phyloP scores from a whole-genome alignment of 2,113 vertebrate species.

The Ochotona princeps region DNA sequence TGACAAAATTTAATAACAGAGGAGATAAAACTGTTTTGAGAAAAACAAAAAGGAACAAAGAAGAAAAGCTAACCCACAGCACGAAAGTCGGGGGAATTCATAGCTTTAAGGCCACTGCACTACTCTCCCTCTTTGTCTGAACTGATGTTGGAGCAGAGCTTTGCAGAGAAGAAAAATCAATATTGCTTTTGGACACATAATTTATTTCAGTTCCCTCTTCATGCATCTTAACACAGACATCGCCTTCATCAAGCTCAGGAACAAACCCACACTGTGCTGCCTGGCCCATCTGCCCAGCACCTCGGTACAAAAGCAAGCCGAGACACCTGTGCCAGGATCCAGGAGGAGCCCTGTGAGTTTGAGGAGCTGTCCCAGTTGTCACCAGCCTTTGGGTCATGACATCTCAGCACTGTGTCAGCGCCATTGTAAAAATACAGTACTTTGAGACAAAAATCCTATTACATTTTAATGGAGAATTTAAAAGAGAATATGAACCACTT shows the following conservation, averaged over 20 bases:
- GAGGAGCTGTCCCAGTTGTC: constrained; percentile 46
- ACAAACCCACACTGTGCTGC: constrained; percentile 50
- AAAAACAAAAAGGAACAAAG: constrained; percentile 25
- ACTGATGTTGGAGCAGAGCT: constrained; percentile 39
- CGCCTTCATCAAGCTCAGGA: constrained; percentile 52
- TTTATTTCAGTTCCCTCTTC: constrained; percentile 70
- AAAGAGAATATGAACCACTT: constrained; percentile 41
- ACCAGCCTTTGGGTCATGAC: constrained; percentile 55
- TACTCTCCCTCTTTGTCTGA: constrained; percentile 59
- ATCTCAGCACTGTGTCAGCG: constrained; percentile 41
- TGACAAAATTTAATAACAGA: not conserved
- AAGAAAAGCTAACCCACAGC: not conserved
- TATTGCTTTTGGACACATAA: constrained; percentile 58
- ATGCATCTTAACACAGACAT: constrained; percentile 66
- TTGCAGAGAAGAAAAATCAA: constrained; percentile 50
- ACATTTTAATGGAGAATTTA: constrained; percentile 48
- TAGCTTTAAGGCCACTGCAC: not conserved
- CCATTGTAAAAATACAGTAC: constrained; percentile 53
- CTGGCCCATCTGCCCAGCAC: constrained; percentile 11
- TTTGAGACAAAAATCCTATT: constrained; percentile 42
- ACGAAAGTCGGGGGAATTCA: constrained; percentile 16
- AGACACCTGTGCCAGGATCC: constrained; percentile 29
- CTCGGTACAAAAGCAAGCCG: constrained; percentile 59
- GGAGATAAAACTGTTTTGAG: not conserved
- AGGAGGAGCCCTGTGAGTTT: constrained; percentile 45